A percentile compares a stretch with the other conserved stretches of the same genome.
Conservation (phyloP, 2,113 vertebrate genomes). For the Pelusios castaneus region DNA sequence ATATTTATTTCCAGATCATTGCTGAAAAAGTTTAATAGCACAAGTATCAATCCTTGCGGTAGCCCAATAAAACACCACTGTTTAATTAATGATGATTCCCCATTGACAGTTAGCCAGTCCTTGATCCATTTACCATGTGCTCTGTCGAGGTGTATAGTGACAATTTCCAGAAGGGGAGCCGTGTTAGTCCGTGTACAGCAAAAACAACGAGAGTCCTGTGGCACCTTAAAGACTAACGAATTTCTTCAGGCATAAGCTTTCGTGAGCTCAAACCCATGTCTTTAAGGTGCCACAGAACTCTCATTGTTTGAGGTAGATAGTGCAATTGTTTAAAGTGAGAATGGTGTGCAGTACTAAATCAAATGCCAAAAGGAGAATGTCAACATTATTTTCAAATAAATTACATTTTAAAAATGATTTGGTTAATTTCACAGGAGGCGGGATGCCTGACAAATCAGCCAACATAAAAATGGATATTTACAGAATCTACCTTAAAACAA, state of each 20-base stretch:
- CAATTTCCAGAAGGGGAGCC: too few relatives aligned
- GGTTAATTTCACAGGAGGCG: neutral
- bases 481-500: conserved; percentile 45
- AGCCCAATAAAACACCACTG: neutral
- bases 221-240: too few relatives aligned
- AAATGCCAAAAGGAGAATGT: neutral
- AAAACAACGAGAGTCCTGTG: too few relatives aligned
- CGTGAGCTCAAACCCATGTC: too few relatives aligned
- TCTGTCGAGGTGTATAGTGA: neutral
- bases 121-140: neutral
- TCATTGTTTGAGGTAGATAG: too few relatives aligned
- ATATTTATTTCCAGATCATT: neutral
- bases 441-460: neutral
- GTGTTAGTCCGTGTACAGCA: too few relatives aligned
- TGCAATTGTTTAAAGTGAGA: neutral
- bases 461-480: conserved; percentile 47
- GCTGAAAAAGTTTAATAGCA: neutral
- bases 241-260: too few relatives aligned
- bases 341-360: neutral
- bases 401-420: neutral
- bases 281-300: too few relatives aligned
- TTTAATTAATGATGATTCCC: neutral
- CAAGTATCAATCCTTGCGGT: neutral
- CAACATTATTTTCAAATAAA: neutral
- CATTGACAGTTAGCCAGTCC: neutral